Evolutionary conservation across 2,888 invertebrate genomes (phyloP), one percentile per base, ranked within the genome.

Genomic region (Andrena camellia): DNA sequence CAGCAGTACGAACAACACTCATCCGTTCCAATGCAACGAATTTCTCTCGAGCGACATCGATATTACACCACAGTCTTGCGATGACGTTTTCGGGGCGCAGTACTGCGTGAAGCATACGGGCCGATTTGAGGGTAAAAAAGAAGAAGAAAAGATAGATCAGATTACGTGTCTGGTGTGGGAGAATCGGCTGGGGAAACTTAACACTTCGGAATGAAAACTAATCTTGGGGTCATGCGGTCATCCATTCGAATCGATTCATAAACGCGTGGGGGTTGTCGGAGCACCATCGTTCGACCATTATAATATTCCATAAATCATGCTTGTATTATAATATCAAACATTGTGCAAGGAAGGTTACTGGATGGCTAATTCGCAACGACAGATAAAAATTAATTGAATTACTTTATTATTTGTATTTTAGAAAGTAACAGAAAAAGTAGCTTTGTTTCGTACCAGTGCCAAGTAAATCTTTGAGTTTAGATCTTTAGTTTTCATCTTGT

Each of bases 31-130:
- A 93, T 98, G 98, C 94, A 97, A 97, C 93, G 97, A 98, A 93
- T 97, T 96, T 95, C 95, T 97, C 92, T 95, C 96, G 78, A 95
- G 95, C 89, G 95, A 96, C 91, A 94, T 95, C 90, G 96, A 96
- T 92, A 95, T 98, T 88, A 92, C 94, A 90, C 96, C 96, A 71
- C 95, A 95, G 88, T 95, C 97, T 90, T 98, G 98, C 94, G 96
- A 96, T 86, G 95, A 95, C 79, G 97, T 99, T 81, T 97, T 97
- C 93, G 96, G 96, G 86, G 98, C 99, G 20, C 96, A 96, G 91
- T 99, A 96, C 94, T 99, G 99, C 94, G 96, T 99, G 89, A 99
- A 99, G 95, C 97, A 98, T 92, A 97, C 98, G 81, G 99, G 99
- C 86, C 96, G 99, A 92, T 98, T 96, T 91, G 98, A 98, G 97